These are phyloP conservation scores for Sminthopsis crassicaudata DNA, from an alignment of 2,113 vertebrate species.

Conservation along the genomic window DNA sequence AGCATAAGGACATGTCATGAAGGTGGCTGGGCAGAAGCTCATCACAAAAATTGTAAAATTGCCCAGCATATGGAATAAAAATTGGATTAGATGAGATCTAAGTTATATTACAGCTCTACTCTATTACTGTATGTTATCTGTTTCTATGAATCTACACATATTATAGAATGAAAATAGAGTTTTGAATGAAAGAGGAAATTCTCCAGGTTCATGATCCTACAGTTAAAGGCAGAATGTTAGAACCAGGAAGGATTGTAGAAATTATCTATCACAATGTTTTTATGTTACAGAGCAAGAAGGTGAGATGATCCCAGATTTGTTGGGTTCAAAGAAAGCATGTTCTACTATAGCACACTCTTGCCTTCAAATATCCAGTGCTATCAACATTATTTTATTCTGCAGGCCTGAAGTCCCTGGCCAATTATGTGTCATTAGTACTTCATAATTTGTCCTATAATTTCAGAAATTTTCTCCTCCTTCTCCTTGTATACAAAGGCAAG, in stretches of 20 bases:
- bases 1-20: too few relatives aligned
- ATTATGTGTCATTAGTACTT: background rate
- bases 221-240: constrained; percentile 2
- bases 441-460: background rate
- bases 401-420: background rate
- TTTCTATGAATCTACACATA: background rate
- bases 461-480: background rate
- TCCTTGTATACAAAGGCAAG: too few relatives aligned
- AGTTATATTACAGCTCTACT: too few relatives aligned
- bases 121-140: too few relatives aligned
- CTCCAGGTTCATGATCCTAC: background rate
- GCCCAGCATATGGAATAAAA: too few relatives aligned
- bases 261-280: too few relatives aligned
- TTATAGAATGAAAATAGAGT: background rate
- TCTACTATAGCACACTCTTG: background rate
- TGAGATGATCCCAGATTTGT: too few relatives aligned
- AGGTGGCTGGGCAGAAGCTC: too few relatives aligned
- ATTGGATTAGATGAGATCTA: too few relatives aligned
- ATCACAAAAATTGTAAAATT: too few relatives aligned
- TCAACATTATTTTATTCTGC: background rate
- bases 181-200: constrained; percentile 21
- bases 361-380: background rate
- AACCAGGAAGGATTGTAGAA: too few relatives aligned
- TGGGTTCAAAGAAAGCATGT: background rate
- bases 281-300: too few relatives aligned